Evolutionary conservation across 2,888 invertebrate genomes (phyloP), one percentile per base, ranked within the genome.

Genomic region (Patella pellucida): DNA sequence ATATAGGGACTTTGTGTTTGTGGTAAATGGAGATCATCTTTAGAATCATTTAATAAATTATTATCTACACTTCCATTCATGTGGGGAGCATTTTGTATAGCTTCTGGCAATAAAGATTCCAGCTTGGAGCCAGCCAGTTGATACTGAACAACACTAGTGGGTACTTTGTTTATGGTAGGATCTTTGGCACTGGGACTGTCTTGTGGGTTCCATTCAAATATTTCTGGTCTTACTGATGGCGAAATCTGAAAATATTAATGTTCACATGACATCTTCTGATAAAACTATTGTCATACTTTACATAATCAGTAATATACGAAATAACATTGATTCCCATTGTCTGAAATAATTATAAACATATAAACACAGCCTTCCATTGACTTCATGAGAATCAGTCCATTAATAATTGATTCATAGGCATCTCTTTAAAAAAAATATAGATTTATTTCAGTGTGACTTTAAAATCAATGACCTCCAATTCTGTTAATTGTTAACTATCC

Each of bases 1-100:
- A 96, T 95, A 9, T 96, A 96, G 0, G 96, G 96, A 91, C 95
- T 96, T 91, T 96, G 96, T 2, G 95, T 95, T 85, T 94, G 93
- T 3, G 96, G 96, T 84, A 96, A 77, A 2, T 75, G 76, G 27
- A 75, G 82, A 52, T 86, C 86, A 73, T 85, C 84, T 75, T 80
- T 83, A 51, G 78, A 69, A 56, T 52, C 69, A 68, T 68, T 67
- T n/a, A 76, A 70, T 27, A 69, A 73, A 72, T 70, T 74, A 41
- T 56, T 74, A 69, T 72, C 68, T 69, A 74, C 70, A 70, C 69
- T 76, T 69, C 80, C 80, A 62, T 80, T 80, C 72, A 77, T 78
- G 67, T 62, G 73, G 16, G 72, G 70, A 51, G 71, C 69, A 50
- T 73, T 71, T 7, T 54, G 52, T 51, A 52, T 51, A 1, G 69